Percentiles rank a stretch among this genome's conserved stretches.
These are phyloP conservation scores for Miichthys miiuy DNA, from an alignment of 2,797 vertebrate genomes.

Conservation along the genomic window DNA sequence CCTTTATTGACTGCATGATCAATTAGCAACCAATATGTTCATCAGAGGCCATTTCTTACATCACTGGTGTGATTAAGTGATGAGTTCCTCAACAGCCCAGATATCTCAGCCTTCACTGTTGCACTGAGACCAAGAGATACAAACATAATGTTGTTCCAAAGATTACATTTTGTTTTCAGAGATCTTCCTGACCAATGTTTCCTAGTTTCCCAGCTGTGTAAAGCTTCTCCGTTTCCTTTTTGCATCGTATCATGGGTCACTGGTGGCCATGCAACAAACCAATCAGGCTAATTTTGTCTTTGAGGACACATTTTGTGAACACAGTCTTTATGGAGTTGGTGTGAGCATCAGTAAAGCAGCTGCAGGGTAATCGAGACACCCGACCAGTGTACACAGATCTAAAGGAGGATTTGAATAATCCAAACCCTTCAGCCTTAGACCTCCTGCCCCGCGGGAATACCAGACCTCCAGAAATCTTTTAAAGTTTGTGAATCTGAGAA, in stretches of 20 bases:
- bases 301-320: neutral
- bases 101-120: too few species aligned
- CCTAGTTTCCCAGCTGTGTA: neutral
- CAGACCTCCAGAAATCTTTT: constrained; percentile 1
- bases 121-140: too few species aligned
- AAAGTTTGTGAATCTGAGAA: constrained; percentile 26
- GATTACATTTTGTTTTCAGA: neutral
- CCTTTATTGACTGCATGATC: neutral
- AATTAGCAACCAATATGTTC: neutral
- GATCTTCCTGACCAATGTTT: too few species aligned
- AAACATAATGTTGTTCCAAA: neutral
- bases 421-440: neutral
- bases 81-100: too few species aligned
- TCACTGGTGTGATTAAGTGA: too few species aligned
- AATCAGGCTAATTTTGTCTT: neutral
- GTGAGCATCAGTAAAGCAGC: neutral
- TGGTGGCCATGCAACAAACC: neutral
- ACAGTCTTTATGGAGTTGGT: neutral
- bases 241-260: constrained; percentile 1
- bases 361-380: neutral
- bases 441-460: neutral
- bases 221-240: neutral
- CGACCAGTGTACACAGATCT: neutral
- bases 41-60: neutral
- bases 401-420: constrained; percentile 44